phyloP scores from a whole-genome alignment of 2,888 invertebrate genomes.

The Sminthurinus aureus region DNA sequence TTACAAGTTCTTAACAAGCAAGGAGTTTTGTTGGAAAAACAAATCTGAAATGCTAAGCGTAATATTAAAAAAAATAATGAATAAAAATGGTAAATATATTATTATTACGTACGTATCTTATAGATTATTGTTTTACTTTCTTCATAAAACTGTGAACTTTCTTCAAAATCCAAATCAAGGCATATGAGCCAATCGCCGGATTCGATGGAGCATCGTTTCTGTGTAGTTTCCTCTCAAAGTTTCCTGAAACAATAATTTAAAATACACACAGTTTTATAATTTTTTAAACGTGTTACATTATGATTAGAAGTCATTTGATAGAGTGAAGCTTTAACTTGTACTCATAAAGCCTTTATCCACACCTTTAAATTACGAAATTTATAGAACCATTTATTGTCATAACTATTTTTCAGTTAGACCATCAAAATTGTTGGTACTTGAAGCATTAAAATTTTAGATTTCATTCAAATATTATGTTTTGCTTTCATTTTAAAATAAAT shows the following conservation, averaged over 20 bases:
- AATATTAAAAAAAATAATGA: background rate
- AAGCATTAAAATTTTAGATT: no score
- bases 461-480: no score
- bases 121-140: background rate
- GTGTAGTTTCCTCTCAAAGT: constrained; percentile 45
- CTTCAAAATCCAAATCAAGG: background rate
- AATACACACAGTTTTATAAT: constrained; percentile 20
- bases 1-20: no score
- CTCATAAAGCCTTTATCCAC: no score
- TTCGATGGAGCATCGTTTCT: constrained; percentile 47
- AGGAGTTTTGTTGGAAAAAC: background rate
- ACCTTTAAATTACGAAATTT: no score
- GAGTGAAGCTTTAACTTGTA: no score
- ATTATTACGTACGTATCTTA: background rate
- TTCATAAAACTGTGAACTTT: background rate
- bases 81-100: no score
- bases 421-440: no score
- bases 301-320: background rate
- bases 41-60: background rate
- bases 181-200: constrained; percentile 46
- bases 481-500: no score
- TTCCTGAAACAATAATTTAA: constrained; percentile 44
- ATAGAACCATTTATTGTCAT: no score
- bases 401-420: no score
- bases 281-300: background rate